A percentile compares a stretch with the other conserved stretches of the same genome.
phyloP scores from a whole-genome alignment of 2,797 vertebrate genomes.

The Phoxinus dragarum region DNA sequence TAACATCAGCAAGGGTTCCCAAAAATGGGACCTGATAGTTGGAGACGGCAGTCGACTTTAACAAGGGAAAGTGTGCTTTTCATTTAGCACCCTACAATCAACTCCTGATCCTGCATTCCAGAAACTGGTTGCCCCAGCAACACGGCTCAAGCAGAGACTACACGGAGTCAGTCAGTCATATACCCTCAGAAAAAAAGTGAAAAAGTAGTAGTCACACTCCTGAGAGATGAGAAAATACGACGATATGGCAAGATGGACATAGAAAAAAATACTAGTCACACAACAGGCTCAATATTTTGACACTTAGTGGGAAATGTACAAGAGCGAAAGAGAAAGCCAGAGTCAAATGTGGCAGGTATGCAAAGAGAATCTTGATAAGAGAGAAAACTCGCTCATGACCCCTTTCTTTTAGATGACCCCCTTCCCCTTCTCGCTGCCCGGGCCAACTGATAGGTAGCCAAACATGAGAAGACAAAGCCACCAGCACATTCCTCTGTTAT shows the following conservation, averaged over 20 bases:
- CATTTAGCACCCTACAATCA: conserved; percentile 78
- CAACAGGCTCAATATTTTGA: conserved; percentile 41
- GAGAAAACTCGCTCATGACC: not conserved
- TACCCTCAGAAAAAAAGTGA: conserved; percentile 63
- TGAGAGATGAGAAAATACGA: conserved; percentile 46
- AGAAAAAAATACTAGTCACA: conserved; percentile 6
- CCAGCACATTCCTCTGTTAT: conserved; percentile 65
- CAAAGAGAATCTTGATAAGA: not conserved
- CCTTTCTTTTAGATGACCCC: conserved; percentile 16
- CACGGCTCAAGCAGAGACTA: conserved; percentile 75
- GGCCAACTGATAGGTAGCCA: conserved; percentile 41
- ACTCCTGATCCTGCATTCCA: conserved; percentile 77
- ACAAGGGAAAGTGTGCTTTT: conserved; percentile 75
- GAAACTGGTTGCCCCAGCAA: conserved; percentile 72
- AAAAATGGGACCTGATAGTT: conserved; percentile 72
- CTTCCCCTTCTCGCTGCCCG: not conserved
- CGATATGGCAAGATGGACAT: conserved; percentile 15
- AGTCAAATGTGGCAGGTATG: conserved; percentile 1
- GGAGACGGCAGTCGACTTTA: conserved; percentile 71
- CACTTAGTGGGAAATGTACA: not conserved
- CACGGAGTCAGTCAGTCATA: conserved; percentile 74
- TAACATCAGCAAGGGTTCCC: conserved; percentile 64
- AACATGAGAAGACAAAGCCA: conserved; percentile 58
- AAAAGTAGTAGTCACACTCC: conserved; percentile 63
- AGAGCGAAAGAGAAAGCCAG: not conserved